Evolutionary conservation across 2,888 invertebrate species (phyloP).

Genomic region (Acholoe squamosa): DNA sequence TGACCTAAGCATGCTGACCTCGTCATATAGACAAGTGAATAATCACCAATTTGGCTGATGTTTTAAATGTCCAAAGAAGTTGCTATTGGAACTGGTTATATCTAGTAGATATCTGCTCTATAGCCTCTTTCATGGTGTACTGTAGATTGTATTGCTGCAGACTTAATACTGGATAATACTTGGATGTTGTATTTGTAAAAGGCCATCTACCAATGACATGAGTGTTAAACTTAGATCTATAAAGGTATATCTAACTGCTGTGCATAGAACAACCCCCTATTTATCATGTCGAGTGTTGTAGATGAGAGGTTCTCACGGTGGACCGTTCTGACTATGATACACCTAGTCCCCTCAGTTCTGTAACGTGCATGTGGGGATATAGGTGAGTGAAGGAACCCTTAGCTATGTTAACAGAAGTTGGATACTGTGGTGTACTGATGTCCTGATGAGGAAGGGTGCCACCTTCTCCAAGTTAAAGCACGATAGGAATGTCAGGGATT

Average conservation of each 20-base stretch:
- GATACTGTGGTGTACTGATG: not conserved
- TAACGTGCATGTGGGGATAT: not conserved
- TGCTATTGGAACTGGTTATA: not conserved
- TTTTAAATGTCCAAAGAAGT: not conserved
- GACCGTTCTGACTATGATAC: not conserved
- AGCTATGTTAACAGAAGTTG: not conserved
- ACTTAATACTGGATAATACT: not conserved
- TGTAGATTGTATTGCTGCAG: not conserved
- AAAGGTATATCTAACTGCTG: slow-evolving; percentile 26
- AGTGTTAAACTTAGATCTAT: not conserved
- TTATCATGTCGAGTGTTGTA: not conserved
- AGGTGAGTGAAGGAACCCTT: not conserved
- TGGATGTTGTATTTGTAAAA: slow-evolving; percentile 31
- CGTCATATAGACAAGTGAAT: not conserved
- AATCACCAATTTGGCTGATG: slow-evolving; percentile 12
- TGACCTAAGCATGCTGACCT: not conserved
- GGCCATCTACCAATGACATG: not conserved
- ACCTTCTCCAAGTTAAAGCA: not conserved
- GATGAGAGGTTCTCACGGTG: not conserved
- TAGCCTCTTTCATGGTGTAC: not conserved
- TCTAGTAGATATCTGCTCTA: not conserved
- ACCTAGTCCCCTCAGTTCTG: not conserved
- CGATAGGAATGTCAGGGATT: not conserved
- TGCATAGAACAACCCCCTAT: not conserved
- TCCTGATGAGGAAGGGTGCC: no score